Evolutionary conservation across 1,140 invertebrate species (phyloP), one percentile per base, ranked within the genome.

Genomic region (Chymomyza costata): DNA sequence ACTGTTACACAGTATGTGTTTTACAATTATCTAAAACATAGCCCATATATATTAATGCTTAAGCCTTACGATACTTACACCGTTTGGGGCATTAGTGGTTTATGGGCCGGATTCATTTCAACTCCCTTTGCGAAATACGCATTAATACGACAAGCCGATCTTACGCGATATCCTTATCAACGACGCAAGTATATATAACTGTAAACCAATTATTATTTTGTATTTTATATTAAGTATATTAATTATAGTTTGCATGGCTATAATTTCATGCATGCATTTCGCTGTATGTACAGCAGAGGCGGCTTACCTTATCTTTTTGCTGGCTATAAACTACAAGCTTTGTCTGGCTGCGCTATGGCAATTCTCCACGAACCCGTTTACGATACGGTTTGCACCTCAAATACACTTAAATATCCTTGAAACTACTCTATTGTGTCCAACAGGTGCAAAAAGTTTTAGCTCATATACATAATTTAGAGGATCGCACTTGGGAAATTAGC

Each of bases 81-180:
- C 5, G 43, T 44, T 1, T 6, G 28, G 2, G 40, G 49, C 0
- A 0, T 54, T 6, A 25, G 50, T 16, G 52, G 59, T 10, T 21
- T 64, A 7, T 15, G 31, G 2, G n/a, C 43, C 15, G 61, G 61
- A 0, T 3, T 63, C 0, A 1, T 56, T 1, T 16, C 61, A 10
- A 64, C 61, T 2, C 61, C 61, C 0, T 49, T 63, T 1, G 61
- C 51, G 18, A 64, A 64, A 8, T 11, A 55, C 1, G 17, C 61
- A 14, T 14, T 63, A 6, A 48, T 63, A 0, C 31, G 58, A 7
- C 59, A 63, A 14, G 11, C 59, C 2, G 61, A 64, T 31, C 18
- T 64, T 7, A 55, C 60, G 6, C 49, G 50, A 1, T 2, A 6
- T 0, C 2, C 37, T 6, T 55, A 8, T 7, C 1, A 15, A 1